Conservation (phyloP, 2,888 invertebrate genomes). For the Nemoura dubitans region DNA sequence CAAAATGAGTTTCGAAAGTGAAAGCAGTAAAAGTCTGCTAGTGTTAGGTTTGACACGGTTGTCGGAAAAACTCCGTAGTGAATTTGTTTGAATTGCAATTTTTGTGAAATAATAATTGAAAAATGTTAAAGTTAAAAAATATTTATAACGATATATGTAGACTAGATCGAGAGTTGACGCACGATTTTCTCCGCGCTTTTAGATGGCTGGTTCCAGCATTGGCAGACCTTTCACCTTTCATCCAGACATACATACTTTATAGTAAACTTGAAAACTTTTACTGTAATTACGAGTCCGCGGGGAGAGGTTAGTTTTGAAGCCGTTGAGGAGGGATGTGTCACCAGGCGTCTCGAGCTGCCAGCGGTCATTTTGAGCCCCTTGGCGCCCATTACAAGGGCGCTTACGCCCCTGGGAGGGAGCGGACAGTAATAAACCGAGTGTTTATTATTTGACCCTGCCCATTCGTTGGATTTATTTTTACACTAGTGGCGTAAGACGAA, state of each 20-base stretch:
- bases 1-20: no score
- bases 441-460: slow-evolving; percentile 17
- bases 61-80: no score
- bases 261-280: neutral
- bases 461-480: neutral
- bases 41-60: no score
- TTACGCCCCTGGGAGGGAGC: neutral
- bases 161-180: no score
- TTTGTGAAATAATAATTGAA: no score
- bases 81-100: no score
- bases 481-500: neutral
- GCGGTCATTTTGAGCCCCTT: neutral
- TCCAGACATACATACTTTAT: neutral
- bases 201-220: neutral
- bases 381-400: neutral
- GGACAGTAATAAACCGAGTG: neutral
- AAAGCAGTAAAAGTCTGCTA: no score
- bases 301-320: slow-evolving; percentile 19
- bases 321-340: neutral
- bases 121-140: no score
- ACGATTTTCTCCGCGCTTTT: no score
- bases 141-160: no score
- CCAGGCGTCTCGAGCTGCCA: neutral
- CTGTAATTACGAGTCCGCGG: neutral
- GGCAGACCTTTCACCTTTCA: neutral